Conservation (phyloP, 37 sponge, comb jelly and placozoan genomes). For the Chondrilla cf. caribensis region DNA sequence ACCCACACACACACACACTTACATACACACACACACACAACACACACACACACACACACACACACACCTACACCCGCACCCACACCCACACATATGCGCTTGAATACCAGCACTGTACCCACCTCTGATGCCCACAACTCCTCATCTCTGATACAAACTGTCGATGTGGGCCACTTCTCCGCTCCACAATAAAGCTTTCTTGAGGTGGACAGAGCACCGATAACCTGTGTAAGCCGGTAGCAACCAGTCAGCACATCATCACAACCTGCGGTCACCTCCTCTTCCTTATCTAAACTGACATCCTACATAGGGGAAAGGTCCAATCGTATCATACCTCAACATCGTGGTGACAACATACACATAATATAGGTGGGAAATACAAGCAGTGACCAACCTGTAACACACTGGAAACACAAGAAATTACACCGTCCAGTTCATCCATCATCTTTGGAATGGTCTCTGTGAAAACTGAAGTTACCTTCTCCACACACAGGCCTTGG, state of each 20-base stretch:
- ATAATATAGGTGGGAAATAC: too few species aligned
- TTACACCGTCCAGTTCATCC: neutral
- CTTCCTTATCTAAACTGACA: neutral
- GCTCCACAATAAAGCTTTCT: neutral
- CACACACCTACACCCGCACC: neutral
- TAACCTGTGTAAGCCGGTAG: neutral
- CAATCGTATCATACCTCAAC: neutral
- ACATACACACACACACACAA: neutral
- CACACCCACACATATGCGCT: too few species aligned
- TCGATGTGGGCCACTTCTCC: neutral
- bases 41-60: neutral
- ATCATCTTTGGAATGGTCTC: neutral
- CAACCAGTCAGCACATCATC: neutral
- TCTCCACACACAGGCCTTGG: neutral
- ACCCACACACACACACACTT: slow-evolving; percentile 14
- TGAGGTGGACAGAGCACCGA: neutral
- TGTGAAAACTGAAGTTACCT: too few species aligned
- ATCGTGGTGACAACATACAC: neutral
- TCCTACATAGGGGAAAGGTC: neutral
- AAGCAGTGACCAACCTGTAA: neutral
- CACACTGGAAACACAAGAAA: neutral
- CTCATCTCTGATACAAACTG: neutral
- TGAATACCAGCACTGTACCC: neutral
- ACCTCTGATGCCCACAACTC: neutral
- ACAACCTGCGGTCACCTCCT: neutral